Evolutionary conservation across 2,888 invertebrate species (phyloP).

Genomic region (Minunthozetes semirufus): DNA sequence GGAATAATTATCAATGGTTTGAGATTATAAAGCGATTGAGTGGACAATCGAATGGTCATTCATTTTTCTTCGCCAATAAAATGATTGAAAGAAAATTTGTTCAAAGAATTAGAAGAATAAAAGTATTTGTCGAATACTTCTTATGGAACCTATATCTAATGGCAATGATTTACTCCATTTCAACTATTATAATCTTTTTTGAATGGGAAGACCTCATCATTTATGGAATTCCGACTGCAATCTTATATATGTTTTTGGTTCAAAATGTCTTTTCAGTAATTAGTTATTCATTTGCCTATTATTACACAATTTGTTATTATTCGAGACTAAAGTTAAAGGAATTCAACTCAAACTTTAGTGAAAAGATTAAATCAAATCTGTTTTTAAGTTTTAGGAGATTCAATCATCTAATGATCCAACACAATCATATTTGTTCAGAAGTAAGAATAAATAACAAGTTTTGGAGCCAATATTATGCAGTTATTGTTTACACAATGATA

Average conservation of each 20-base stretch:
- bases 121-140: background rate
- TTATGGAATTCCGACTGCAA: background rate
- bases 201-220: background rate
- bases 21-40: background rate
- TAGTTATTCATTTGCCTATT: background rate
- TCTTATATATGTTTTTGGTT: background rate
- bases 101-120: too few relatives aligned
- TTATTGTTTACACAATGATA: too few relatives aligned
- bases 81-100: background rate
- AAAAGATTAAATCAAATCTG: background rate
- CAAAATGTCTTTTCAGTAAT: background rate
- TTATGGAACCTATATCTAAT: background rate
- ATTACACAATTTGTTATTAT: background rate
- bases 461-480: too few relatives aligned
- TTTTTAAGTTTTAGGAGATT: background rate
- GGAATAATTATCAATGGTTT: background rate
- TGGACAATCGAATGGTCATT: background rate
- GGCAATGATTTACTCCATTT: too few relatives aligned
- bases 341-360: background rate
- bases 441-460: too few relatives aligned
- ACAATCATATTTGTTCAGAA: too few relatives aligned
- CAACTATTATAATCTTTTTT: too few relatives aligned
- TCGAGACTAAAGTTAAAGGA: background rate
- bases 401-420: background rate
- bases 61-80: background rate